A percentile compares a stretch with the other conserved stretches of the same genome.
Conservation (phyloP, 2,113 vertebrate species). For the Prolemur simus region DNA sequence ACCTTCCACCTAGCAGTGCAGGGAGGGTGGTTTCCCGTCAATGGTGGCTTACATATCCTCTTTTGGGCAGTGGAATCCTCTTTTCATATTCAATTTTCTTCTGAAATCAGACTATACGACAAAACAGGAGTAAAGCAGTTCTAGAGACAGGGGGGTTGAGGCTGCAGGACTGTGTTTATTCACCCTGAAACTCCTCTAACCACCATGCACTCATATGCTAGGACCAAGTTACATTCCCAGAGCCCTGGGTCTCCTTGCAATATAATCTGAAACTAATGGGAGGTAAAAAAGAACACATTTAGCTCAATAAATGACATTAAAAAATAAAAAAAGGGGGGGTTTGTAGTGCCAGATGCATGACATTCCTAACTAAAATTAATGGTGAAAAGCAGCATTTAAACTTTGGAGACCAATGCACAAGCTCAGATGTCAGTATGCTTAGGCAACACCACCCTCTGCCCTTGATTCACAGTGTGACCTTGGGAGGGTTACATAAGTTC, state of each 20-base stretch:
- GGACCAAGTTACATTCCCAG: background rate
- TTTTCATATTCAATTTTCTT: background rate
- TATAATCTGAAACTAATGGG: background rate
- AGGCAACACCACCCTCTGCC: background rate
- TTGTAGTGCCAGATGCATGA: background rate
- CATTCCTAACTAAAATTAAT: background rate
- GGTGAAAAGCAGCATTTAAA: constrained; percentile 12
- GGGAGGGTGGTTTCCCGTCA: background rate
- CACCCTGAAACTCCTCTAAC: background rate
- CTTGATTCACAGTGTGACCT: background rate
- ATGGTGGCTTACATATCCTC: background rate
- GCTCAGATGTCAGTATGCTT: background rate
- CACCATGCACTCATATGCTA: background rate
- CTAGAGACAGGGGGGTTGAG: background rate
- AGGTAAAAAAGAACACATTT: background rate
- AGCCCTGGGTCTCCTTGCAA: background rate
- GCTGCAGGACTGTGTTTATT: background rate
- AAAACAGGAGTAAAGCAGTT: background rate
- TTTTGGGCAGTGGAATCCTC: background rate
- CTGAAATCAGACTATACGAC: background rate
- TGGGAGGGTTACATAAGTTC: background rate
- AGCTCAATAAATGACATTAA: background rate
- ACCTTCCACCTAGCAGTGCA: background rate
- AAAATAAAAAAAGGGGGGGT: background rate
- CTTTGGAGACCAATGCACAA: background rate